Percentiles rank a stretch among this genome's conserved stretches.
phyloP scores from a whole-genome alignment of 1,140 invertebrate genomes.

The Melipona quadrifasciata region DNA sequence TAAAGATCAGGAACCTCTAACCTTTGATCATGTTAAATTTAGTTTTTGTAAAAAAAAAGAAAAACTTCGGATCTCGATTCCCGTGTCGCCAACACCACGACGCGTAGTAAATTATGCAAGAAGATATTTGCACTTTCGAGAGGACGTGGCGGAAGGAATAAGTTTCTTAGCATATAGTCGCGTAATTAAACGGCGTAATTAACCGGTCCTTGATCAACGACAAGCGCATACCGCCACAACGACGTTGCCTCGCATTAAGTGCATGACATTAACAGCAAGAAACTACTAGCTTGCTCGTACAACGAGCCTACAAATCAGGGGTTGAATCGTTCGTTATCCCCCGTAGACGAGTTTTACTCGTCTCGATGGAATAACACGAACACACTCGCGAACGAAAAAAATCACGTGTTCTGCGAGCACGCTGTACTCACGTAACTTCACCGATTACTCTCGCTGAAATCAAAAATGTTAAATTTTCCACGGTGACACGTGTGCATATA shows the following conservation, averaged over 20 bases:
- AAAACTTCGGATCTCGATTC: no score
- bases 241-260: constrained; percentile 16
- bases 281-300: not conserved
- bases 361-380: not conserved
- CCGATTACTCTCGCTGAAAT: not conserved
- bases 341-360: not conserved
- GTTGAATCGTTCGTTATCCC: not conserved
- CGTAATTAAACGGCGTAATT: constrained; percentile 57
- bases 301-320: not conserved
- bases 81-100: not conserved
- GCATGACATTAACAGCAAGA: not conserved
- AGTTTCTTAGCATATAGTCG: constrained; percentile 23
- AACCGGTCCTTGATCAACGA: constrained; percentile 42
- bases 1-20: not conserved
- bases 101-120: constrained; percentile 24
- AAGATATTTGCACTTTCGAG: constrained; percentile 25
- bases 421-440: not conserved
- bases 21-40: no score
- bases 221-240: not conserved
- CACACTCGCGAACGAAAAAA: not conserved
- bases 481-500: no score
- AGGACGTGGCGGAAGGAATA: constrained; percentile 32
- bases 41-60: no score
- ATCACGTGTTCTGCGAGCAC: not conserved
- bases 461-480: not conserved